Conservation (phyloP, 2,888 invertebrate genomes). For the Isoperla grammatica region DNA sequence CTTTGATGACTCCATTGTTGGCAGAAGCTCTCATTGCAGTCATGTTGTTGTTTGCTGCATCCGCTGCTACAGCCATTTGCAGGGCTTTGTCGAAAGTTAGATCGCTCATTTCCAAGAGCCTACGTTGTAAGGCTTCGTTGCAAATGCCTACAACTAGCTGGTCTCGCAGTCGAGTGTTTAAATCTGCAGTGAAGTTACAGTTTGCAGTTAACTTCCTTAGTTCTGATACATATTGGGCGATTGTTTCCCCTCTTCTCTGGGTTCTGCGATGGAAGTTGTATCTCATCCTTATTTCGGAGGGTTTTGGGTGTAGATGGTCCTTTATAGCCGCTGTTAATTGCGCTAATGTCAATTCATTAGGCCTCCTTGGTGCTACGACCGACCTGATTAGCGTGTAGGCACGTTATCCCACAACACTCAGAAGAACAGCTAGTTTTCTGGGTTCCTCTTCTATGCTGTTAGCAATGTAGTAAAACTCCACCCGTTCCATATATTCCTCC, state of each 20-base stretch:
- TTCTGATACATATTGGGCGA: constrained; percentile 10
- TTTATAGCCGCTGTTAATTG: not conserved
- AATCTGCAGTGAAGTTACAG: constrained; percentile 3
- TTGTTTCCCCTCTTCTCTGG: constrained; percentile 11
- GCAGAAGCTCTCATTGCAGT: too few relatives aligned
- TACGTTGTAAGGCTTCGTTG: constrained; percentile 8
- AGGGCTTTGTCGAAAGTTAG: constrained; percentile 1
- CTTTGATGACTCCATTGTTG: too few relatives aligned
- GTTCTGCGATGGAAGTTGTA: not conserved
- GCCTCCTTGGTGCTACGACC: not conserved
- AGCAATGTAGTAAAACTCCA: too few relatives aligned
- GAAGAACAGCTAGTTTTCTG: not conserved
- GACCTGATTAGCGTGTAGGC: not conserved
- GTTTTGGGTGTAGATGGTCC: constrained; percentile 6
- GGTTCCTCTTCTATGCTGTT: too few relatives aligned
- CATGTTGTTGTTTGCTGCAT: not conserved
- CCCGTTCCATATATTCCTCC: too few relatives aligned
- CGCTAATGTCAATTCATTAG: not conserved
- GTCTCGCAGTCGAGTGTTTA: constrained; percentile 4
- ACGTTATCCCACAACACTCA: not conserved
- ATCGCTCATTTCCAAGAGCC: not conserved
- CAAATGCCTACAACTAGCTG: not conserved
- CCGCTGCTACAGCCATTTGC: constrained; percentile 3
- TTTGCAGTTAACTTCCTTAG: not conserved
- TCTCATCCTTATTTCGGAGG: constrained; percentile 10